A percentile compares a stretch with the other conserved stretches of the same genome.
phyloP scores from a whole-genome alignment of 1,140 invertebrate genomes.

The Streblospio benedicti region DNA sequence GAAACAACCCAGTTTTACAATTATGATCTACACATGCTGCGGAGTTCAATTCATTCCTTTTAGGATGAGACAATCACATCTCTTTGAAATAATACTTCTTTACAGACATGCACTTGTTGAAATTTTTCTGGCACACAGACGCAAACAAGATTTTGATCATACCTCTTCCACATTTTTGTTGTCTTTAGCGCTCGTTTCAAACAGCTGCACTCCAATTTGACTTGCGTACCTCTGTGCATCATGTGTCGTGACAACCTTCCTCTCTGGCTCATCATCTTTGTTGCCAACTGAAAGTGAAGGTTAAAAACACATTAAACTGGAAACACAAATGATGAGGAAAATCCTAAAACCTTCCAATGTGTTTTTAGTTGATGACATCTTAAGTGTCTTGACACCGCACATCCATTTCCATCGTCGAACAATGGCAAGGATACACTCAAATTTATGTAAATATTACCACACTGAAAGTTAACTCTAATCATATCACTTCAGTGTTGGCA shows the following conservation, averaged over 20 bases:
- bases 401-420: not conserved
- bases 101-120: too few relatives aligned
- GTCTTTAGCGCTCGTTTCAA: conserved; percentile 98
- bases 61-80: too few relatives aligned
- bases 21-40: too few relatives aligned
- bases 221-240: conserved; percentile 94
- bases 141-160: conserved; percentile 32
- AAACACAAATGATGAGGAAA: conserved; percentile 93
- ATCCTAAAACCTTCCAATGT: conserved; percentile 45
- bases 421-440: conserved; percentile 67
- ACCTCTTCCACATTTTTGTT: conserved; percentile 97
- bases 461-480: not conserved
- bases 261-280: conserved; percentile 93
- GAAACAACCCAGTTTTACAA: too few relatives aligned
- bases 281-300: conserved; percentile 79
- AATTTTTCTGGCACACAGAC: not conserved
- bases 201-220: conserved; percentile 92
- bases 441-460: not conserved
- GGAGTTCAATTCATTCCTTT: too few relatives aligned
- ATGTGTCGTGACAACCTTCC: conserved; percentile 91
- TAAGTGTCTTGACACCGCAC: conserved; percentile 28
- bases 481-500: too few relatives aligned
- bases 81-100: too few relatives aligned
- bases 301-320: conserved; percentile 99
- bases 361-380: conserved; percentile 47